Conservation (phyloP, 37 sponge, comb jelly and placozoan species). For the Mnemiopsis leidyi region DNA sequence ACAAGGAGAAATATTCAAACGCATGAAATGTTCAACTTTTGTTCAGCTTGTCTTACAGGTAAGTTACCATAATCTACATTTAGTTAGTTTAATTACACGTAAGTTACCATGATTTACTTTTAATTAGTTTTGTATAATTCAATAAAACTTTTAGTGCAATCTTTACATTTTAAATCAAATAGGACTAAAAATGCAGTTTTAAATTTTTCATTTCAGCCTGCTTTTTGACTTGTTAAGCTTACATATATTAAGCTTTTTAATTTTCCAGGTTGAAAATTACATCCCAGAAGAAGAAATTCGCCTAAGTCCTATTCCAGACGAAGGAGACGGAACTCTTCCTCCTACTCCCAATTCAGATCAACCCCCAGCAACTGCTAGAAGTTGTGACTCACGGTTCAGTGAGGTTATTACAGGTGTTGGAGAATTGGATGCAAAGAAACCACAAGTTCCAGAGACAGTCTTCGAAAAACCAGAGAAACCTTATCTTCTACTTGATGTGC, state of each 20-base stretch:
- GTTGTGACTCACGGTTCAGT: constrained; percentile 14
- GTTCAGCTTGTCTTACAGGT: constrained; percentile 90
- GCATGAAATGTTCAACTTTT: constrained; percentile 93
- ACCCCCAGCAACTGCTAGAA: constrained; percentile 18
- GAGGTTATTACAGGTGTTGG: constrained; percentile 58
- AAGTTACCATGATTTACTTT: too few species aligned
- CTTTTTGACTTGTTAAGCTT: too few species aligned
- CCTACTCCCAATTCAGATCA: constrained; percentile 39
- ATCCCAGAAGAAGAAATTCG: constrained; percentile 24
- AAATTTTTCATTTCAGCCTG: too few species aligned
- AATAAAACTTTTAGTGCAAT: too few species aligned
- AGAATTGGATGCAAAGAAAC: constrained; percentile 36
- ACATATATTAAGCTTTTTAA: too few species aligned
- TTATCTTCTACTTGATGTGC: constrained; percentile 91
- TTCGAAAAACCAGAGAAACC: constrained; percentile 66
- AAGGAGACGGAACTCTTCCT: constrained; percentile 8
- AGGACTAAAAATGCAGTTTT: too few species aligned
- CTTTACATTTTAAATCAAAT: too few species aligned
- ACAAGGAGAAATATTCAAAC: constrained; percentile 92
- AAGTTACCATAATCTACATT: background rate
- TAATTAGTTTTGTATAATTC: too few species aligned
- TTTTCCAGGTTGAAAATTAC: constrained; percentile 64
- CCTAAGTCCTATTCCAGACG: constrained; percentile 49
- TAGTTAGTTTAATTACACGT: too few species aligned
- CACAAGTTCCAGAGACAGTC: constrained; percentile 37